Conservation (phyloP, 2,888 invertebrate species). For the Epirrita christyi region DNA sequence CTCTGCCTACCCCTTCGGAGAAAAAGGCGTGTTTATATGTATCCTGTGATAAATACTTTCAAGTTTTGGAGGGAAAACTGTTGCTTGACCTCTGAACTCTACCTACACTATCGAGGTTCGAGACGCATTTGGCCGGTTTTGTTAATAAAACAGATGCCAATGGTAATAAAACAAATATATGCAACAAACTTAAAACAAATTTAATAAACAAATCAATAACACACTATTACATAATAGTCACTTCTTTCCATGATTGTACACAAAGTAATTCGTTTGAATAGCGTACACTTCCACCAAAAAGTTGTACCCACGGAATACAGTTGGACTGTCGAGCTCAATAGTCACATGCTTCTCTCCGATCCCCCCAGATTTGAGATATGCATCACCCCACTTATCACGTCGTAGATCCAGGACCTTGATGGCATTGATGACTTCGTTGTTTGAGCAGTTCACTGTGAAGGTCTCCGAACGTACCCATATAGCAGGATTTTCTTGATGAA, state of each 20-base stretch:
- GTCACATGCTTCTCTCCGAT: slow-evolving; percentile 66
- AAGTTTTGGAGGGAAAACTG: too few relatives aligned
- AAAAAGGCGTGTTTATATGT: too few relatives aligned
- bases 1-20: too few relatives aligned
- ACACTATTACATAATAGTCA: slow-evolving; percentile 4
- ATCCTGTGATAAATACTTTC: too few relatives aligned
- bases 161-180: too few relatives aligned
- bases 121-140: too few relatives aligned
- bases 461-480: slow-evolving; percentile 70
- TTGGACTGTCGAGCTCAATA: slow-evolving; percentile 64
- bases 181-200: background rate
- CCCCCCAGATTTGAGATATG: slow-evolving; percentile 65
- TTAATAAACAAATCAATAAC: slow-evolving; percentile 11
- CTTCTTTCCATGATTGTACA: slow-evolving; percentile 27
- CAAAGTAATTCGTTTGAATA: slow-evolving; percentile 6
- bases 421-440: slow-evolving; percentile 65
- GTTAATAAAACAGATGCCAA: too few relatives aligned
- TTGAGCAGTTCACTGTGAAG: slow-evolving; percentile 55
- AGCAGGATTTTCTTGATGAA: slow-evolving; percentile 69
- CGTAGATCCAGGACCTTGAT: slow-evolving; percentile 67
- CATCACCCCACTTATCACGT: slow-evolving; percentile 66
- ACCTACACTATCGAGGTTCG: too few relatives aligned
- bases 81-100: too few relatives aligned
- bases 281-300: slow-evolving; percentile 70
- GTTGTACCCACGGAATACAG: slow-evolving; percentile 67